Evolutionary conservation across 2,797 vertebrate genomes (phyloP), one percentile per base, ranked within the genome.

Genomic region (Artibeus lituratus): DNA sequence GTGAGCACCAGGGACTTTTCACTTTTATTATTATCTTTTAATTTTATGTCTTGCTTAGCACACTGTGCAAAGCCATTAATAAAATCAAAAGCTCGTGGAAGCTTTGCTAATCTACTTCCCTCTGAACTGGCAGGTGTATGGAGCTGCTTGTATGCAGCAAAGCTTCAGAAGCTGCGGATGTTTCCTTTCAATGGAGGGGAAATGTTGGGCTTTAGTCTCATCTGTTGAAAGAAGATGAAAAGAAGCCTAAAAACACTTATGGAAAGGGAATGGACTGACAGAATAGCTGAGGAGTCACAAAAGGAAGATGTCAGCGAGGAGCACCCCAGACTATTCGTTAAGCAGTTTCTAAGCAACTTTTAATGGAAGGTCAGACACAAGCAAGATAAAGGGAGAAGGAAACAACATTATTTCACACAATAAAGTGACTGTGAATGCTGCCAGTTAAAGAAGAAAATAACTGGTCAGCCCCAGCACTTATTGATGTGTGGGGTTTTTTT

Each of bases 281-380:
- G 97, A 98, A 98, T 98, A 97, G 98, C 95, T 92, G 90, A 97
- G 94, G 98, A 96, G 97, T 97, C 96, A 99, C 98, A 99, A 99
- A 99, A 98, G 98, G 98, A 97, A 98, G 98, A 98, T 98, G 98
- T 98, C 98, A 98, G 98, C 92, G 87, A 98, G 97, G 98, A 98
- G 98, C 97, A 98, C 94, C 96, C 98, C 98, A 97, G 98, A 96
- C 98, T 98, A 97, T 98, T 99, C 98, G 98, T 98, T 98, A 97
- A 98, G 99, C 99, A 99, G 99, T 99, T 99, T 99, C 99, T 98
- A 99, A 99, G 99, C 99, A 99, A 99, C 99, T 99, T 99, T 99
- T 98, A 99, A 99, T 99, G 99, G 99, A 99, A 99, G 99, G 99
- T 99, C 99, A 99, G 98, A 97, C 97, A 96, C 97, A 99, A 98